Percentiles rank a stretch among this genome's conserved stretches.
Conservation (phyloP, 2,113 vertebrate species). For the Perca fluviatilis region DNA sequence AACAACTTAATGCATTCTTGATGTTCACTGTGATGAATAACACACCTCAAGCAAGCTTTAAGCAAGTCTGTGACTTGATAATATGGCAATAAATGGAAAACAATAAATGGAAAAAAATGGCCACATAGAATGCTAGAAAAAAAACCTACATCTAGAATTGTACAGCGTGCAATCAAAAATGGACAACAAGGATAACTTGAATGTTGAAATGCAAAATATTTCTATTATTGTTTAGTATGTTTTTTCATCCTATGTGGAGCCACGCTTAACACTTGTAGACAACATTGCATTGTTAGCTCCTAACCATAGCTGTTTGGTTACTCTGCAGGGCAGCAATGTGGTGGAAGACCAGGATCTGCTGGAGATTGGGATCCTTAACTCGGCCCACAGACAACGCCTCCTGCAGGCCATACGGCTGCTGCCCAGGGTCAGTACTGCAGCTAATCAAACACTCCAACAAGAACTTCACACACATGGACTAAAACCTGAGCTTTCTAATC, state of each 20-base stretch:
- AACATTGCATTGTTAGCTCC: background rate
- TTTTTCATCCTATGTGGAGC: background rate
- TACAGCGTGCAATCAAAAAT: background rate
- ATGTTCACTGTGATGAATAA: background rate
- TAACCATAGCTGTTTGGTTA: background rate
- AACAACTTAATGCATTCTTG: background rate
- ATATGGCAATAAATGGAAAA: background rate
- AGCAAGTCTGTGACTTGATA: background rate
- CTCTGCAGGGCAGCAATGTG: slow-evolving; percentile 94
- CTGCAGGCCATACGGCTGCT: slow-evolving; percentile 98
- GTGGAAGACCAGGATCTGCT: slow-evolving; percentile 98
- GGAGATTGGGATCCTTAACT: slow-evolving; percentile 98
- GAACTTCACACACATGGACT: no score
- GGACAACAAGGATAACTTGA: background rate
- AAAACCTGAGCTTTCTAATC: background rate
- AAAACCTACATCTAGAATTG: background rate
- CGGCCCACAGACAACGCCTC: slow-evolving; percentile 96
- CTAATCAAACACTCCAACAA: background rate
- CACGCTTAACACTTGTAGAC: background rate
- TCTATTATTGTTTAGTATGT: background rate
- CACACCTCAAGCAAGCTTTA: background rate
- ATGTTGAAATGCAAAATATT: background rate
- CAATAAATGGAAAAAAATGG: background rate
- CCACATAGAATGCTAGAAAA: background rate
- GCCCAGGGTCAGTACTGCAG: slow-evolving; percentile 88